Evolutionary conservation across 2,113 vertebrate genomes (phyloP).

Genomic region (Haplochromis burtoni): DNA sequence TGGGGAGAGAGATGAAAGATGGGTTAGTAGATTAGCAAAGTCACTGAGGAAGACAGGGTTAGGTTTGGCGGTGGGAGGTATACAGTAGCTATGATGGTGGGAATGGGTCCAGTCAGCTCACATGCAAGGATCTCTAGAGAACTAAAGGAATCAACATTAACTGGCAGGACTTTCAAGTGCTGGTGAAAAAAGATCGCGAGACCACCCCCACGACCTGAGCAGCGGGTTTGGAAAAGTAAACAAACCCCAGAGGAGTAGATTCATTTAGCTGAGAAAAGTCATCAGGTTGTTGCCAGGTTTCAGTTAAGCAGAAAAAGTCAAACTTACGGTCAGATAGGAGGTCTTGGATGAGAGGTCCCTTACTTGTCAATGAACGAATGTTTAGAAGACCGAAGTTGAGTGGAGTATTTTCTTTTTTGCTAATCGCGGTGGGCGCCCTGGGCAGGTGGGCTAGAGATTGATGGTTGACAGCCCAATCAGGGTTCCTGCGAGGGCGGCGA

Average conservation of each 20-base stretch:
- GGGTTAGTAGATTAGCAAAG: neutral
- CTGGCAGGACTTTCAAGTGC: neutral
- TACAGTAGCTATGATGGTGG: neutral
- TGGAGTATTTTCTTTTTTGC: neutral
- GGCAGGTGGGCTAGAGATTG: neutral
- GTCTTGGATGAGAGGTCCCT: neutral
- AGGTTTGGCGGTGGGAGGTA: rapidly evolving
- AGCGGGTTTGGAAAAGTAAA: neutral
- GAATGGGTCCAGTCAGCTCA: neutral
- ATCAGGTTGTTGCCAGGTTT: neutral
- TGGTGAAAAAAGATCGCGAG: rapidly evolving
- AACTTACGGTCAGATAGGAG: neutral
- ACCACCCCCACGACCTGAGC: neutral
- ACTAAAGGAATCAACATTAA: neutral
- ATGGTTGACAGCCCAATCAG: no score
- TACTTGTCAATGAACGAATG: rapidly evolving
- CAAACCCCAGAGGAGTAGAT: neutral
- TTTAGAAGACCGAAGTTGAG: neutral
- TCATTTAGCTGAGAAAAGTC: neutral
- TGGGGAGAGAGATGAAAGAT: neutral
- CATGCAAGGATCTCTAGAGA: neutral
- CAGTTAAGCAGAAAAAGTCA: neutral
- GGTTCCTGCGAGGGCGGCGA: no score
- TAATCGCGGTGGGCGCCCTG: no score
- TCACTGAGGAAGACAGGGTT: neutral